Conservation (phyloP, 1,140 invertebrate species). For the Chironomus tepperi region DNA sequence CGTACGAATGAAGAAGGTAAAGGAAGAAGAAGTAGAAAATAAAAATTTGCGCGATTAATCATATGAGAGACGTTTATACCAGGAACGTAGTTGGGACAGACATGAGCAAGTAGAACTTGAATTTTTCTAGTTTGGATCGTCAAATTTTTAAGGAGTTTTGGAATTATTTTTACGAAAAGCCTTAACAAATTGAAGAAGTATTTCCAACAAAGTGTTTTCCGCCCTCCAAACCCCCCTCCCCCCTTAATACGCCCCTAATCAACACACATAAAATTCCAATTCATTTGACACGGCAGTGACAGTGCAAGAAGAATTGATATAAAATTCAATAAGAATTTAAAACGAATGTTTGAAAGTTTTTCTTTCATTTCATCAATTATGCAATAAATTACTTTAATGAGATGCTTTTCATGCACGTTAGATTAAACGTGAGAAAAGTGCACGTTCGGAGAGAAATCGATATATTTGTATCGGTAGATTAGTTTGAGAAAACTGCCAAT, state of each 20-base stretch:
- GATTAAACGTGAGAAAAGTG: background rate
- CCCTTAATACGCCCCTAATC: background rate
- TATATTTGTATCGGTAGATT: background rate
- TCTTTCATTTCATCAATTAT: background rate
- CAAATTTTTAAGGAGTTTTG: too few species aligned
- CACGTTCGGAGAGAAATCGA: background rate
- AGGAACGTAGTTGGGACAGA: too few species aligned
- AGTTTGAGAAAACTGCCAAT: conserved; percentile 12
- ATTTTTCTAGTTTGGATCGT: too few species aligned
- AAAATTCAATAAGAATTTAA: background rate
- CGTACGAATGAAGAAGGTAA: background rate
- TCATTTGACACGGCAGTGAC: too few species aligned
- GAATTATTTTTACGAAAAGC: too few species aligned
- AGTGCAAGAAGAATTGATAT: too few species aligned
- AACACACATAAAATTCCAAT: background rate
- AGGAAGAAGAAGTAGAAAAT: background rate
- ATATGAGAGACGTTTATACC: background rate
- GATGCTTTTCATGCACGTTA: background rate
- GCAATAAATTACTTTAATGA: conserved; percentile 8
- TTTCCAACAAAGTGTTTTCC: too few species aligned
- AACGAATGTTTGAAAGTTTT: background rate
- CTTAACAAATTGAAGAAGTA: too few species aligned
- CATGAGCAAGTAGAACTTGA: too few species aligned
- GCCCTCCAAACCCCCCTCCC: background rate
- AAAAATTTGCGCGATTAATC: conserved; percentile 10